These are phyloP conservation scores for Erpornis zantholeuca DNA, from an alignment of 2,113 vertebrate genomes.

Conservation along the genomic window DNA sequence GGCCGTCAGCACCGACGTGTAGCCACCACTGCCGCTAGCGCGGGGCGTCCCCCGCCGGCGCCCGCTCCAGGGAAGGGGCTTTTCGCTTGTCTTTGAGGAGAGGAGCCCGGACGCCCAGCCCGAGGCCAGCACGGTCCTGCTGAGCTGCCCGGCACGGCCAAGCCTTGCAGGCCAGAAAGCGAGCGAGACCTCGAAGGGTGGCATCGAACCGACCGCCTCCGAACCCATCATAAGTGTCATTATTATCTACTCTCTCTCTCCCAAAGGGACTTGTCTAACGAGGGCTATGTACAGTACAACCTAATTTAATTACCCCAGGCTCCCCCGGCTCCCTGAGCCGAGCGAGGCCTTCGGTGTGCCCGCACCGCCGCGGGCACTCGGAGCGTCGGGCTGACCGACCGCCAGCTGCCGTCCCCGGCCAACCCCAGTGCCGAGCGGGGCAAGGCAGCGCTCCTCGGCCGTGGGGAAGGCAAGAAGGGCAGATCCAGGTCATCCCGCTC, in stretches of 20 bases:
- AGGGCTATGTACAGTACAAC: constrained; percentile 63
- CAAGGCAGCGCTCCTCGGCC: rapidly evolving
- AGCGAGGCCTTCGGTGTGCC: neutral
- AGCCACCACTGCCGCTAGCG: constrained; percentile 31
- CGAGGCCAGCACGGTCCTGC: neutral
- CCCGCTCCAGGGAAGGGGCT: neutral
- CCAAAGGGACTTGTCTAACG: constrained; percentile 54
- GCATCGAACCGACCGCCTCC: neutral
- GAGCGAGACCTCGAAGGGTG: neutral
- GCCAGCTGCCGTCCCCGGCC: rapidly evolving
- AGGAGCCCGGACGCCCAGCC: neutral
- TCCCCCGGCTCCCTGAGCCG: neutral
- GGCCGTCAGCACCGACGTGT: constrained; percentile 94
- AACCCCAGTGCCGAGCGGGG: neutral
- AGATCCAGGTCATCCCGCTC: neutral
- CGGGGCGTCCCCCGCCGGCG: neutral
- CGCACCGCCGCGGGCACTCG: rapidly evolving
- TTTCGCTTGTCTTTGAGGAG: neutral
- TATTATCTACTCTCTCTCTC: constrained; percentile 27
- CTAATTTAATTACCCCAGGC: neutral
- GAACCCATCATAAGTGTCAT: neutral
- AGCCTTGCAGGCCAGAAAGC: neutral
- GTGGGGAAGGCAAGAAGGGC: neutral
- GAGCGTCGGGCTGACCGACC: neutral
- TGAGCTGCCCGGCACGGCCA: neutral